Conservation (phyloP, 2,797 vertebrate genomes). For the Taenioides sp. region DNA sequence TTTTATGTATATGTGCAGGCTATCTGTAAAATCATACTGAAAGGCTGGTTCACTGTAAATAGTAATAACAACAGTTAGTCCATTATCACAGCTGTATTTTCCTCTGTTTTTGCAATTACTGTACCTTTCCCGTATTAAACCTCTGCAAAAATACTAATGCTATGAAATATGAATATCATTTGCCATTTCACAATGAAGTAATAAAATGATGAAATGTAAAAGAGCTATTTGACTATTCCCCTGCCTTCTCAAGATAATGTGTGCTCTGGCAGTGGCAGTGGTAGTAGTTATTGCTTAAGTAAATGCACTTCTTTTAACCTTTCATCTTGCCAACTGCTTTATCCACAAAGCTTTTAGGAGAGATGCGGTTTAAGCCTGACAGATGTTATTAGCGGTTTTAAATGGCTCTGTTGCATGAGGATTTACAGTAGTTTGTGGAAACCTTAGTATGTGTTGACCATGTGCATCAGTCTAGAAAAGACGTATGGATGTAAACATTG, state of each 20-base stretch:
- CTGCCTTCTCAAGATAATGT: not conserved
- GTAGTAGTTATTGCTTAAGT: not conserved
- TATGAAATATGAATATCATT: not conserved
- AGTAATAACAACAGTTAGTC: too few relatives aligned
- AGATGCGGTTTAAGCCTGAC: not conserved
- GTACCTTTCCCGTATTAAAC: too few relatives aligned
- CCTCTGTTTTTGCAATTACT: not conserved
- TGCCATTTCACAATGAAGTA: not conserved
- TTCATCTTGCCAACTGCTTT: not conserved
- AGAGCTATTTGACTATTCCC: not conserved
- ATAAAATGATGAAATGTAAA: not conserved
- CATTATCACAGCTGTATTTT: too few relatives aligned
- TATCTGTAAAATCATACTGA: too few relatives aligned
- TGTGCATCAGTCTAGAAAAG: constrained; percentile 19
- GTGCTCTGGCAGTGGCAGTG: not conserved
- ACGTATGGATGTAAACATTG: constrained; percentile 5
- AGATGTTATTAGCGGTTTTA: constrained; percentile 28
- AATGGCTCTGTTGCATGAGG: constrained; percentile 16
- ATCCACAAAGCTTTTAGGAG: constrained; percentile 19
- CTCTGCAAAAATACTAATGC: too few relatives aligned
- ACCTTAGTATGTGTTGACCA: too few relatives aligned
- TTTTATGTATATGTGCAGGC: too few relatives aligned
- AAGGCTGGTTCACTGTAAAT: too few relatives aligned
- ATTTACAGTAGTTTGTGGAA: too few relatives aligned
- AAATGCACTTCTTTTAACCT: not conserved